A percentile compares a stretch with the other conserved stretches of the same genome.
Evolutionary conservation across 2,113 vertebrate genomes (phyloP).

Genomic region (Ranitomeya imitator): DNA sequence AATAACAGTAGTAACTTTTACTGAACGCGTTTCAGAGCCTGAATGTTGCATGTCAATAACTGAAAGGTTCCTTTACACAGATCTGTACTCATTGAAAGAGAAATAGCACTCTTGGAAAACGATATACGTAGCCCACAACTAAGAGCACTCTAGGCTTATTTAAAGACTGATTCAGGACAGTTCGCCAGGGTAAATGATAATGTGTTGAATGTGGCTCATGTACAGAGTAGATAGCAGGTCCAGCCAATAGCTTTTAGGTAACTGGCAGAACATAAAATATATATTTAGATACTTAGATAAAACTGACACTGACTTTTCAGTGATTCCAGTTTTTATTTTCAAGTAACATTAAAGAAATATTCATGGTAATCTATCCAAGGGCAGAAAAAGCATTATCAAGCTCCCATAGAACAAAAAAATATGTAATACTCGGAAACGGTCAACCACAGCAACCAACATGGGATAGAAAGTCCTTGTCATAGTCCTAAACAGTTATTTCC

Average conservation of each 20-base stretch:
- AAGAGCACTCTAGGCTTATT: not conserved
- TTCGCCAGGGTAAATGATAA: slow-evolving; percentile 1
- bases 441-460: no score
- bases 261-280: not conserved
- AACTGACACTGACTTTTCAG: not conserved
- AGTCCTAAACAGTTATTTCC: no score
- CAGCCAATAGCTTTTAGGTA: not conserved
- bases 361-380: no score
- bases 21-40: not conserved
- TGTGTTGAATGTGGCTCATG: not conserved
- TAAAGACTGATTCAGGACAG: not conserved
- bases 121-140: not conserved
- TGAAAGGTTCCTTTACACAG: not conserved
- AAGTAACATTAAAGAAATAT: not conserved
- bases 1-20: slow-evolving; percentile 7
- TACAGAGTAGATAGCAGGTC: not conserved
- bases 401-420: no score
- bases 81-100: not conserved
- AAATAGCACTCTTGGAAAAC: not conserved
- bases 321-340: not conserved
- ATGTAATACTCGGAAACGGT: no score
- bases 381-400: no score
- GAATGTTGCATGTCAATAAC: not conserved
- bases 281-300: not conserved
- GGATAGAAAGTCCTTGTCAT: no score